These are phyloP conservation scores for Shargacucullia verbasci DNA, from an alignment of 2,888 invertebrate species.

Conservation along the genomic window DNA sequence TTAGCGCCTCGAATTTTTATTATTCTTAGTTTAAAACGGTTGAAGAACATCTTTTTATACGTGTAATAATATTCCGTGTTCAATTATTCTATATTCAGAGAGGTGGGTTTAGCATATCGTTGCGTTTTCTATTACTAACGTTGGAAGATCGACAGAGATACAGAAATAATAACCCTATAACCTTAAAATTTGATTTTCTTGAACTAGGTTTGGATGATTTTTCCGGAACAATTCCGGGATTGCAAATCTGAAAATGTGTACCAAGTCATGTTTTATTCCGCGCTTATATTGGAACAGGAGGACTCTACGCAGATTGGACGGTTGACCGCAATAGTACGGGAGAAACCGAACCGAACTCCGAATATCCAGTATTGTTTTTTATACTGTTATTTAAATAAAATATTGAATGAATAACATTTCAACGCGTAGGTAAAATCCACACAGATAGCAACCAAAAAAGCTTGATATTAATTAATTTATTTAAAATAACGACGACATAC, in stretches of 20 bases:
- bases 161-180: no score
- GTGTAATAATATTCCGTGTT: no score
- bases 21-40: no score
- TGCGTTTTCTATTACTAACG: no score
- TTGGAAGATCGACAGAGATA: neutral
- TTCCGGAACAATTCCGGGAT: constrained; percentile 2
- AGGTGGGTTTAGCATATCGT: no score
- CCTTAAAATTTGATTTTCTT: no score
- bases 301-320: constrained; percentile 35
- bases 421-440: neutral
- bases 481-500: no score
- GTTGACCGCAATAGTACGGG: constrained; percentile 31
- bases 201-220: neutral
- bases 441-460: no score
- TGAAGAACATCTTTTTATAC: no score
- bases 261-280: constrained; percentile 41
- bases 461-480: no score
- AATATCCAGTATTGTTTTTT: constrained; percentile 31
- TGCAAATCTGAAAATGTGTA: constrained; percentile 12
- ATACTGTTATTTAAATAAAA: constrained; percentile 31
- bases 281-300: constrained; percentile 27
- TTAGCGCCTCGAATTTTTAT: constrained; percentile 2
- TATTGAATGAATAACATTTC: constrained; percentile 12
- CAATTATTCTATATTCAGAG: no score
- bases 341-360: constrained; percentile 17